phyloP scores from a whole-genome alignment of 2,113 vertebrate species.

The Hippocampus mohnikei region DNA sequence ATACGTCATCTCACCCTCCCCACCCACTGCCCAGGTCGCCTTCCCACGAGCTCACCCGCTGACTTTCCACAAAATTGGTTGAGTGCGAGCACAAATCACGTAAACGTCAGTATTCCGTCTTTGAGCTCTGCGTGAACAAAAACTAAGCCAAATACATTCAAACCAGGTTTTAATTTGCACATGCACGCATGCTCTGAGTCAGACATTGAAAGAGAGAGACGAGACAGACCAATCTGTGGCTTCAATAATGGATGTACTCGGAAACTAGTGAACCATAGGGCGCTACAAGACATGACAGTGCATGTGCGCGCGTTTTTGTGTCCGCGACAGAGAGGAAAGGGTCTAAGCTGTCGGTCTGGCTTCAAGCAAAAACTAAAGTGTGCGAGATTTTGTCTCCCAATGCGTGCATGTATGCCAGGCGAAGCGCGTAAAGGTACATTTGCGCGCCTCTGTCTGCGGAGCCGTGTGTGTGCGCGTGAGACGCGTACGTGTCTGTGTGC shows the following conservation, averaged over 20 bases:
- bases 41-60: constrained; percentile 42
- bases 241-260: constrained; percentile 65
- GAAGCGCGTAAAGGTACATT: constrained; percentile 1
- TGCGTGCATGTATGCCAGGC: background rate
- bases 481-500: constrained; percentile 9
- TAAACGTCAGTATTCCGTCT: constrained; percentile 3
- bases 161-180: background rate
- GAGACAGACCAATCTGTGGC: constrained; percentile 52
- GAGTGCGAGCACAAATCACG: constrained; percentile 40
- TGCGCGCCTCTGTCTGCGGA: background rate
- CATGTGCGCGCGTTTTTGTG: constrained; percentile 30
- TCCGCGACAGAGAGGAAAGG: constrained; percentile 9
- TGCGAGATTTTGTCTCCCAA: constrained; percentile 11
- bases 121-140: constrained; percentile 11
- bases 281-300: constrained; percentile 53
- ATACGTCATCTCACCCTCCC: constrained; percentile 19
- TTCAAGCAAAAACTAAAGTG: constrained; percentile 8
- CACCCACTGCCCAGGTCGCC: background rate
- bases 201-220: constrained; percentile 25
- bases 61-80: constrained; percentile 55
- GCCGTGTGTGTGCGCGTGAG: background rate
- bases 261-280: constrained; percentile 55
- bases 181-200: background rate
- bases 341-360: constrained; percentile 20
- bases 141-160: constrained; percentile 7